Percentiles rank a stretch among this genome's conserved stretches.
Evolutionary conservation across 2,888 invertebrate species (phyloP).

Genomic region (Callinectes sapidus): DNA sequence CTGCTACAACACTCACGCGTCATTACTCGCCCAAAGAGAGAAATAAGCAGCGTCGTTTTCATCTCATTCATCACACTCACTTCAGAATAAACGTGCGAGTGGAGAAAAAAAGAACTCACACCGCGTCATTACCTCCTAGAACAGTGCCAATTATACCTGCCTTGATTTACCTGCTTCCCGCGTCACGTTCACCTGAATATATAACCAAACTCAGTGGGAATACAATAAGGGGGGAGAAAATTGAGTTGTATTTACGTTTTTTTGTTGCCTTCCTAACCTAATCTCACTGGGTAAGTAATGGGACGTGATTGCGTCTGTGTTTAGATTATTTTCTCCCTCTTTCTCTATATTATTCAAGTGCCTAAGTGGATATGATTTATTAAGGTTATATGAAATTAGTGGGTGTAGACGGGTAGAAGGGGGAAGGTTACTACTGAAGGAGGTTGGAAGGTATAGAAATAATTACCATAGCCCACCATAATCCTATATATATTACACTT

Average conservation of each 20-base stretch:
- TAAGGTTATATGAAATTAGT: not conserved
- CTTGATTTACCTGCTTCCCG: not conserved
- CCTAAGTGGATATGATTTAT: not conserved
- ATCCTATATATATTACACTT: too few species aligned
- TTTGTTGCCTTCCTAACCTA: not conserved
- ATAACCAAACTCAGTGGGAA: not conserved
- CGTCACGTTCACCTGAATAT: not conserved
- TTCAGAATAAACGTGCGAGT: not conserved
- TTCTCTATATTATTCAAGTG: not conserved
- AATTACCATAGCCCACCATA: not conserved
- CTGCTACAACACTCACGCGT: not conserved
- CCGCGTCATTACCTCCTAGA: not conserved
- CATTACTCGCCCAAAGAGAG: not conserved
- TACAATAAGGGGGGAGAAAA: not conserved
- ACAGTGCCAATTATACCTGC: not conserved
- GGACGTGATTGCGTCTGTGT: not conserved
- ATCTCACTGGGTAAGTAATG: not conserved
- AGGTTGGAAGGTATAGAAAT: not conserved
- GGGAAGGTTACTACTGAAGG: not conserved
- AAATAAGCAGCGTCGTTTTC: not conserved
- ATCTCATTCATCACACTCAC: not conserved
- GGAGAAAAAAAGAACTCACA: not conserved
- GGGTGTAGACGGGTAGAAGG: not conserved
- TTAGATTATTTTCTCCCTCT: not conserved
- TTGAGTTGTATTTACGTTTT: not conserved